Base-by-base conservation (phyloP, 2,113 vertebrate species). In the Nesoenas mayeri region DNA sequence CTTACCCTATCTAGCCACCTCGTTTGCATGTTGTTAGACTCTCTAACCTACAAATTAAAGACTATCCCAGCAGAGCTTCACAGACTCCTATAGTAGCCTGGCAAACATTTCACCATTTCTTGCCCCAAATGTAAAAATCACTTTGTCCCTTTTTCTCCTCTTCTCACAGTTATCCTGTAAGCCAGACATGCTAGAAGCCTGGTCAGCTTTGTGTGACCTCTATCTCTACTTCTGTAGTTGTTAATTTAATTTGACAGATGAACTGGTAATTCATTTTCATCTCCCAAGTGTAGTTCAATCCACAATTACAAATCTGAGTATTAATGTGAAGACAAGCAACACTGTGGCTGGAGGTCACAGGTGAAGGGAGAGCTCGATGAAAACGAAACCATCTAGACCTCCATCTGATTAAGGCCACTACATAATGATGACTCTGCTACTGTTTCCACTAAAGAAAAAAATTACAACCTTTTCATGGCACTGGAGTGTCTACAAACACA, bases 91-190 rank as follows among this genome's bases (percentile, higher is more conserved):
- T 2, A 71, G 36, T 51, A 56, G 51, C 17, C 6, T 51, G 26
- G 15, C 16, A 64, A 79, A 36, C 5, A 31, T 36, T 65, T 65
- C 21, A 26, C 36, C 6, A 83, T 54, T 20, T 65, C 67, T 47
- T 62, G 36, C 31, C n/a, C 13, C 53, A 65, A 73, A 38, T 6
- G 7, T 60, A 56, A 84, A 84, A 31, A 60, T 12, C 16, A 57
- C 12, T 54, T 56, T n/a, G 1, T 6, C 18, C 9, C 26, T 22
- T 53, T 15, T 4, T 11, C 16, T 12, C 4, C 1, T 34, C 28
- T 31, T 62, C 42, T 47, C 54, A 50, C 31, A 47, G 38, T 26
- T 31, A n/a, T 10, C 15, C 65, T 3, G 5, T 28, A 69, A 72
- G 20, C 28, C 31, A 79, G 7, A 18, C 25, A 38, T 4, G 28